phyloP scores from a whole-genome alignment of 2,888 invertebrate genomes.

The Dryobota labecula region DNA sequence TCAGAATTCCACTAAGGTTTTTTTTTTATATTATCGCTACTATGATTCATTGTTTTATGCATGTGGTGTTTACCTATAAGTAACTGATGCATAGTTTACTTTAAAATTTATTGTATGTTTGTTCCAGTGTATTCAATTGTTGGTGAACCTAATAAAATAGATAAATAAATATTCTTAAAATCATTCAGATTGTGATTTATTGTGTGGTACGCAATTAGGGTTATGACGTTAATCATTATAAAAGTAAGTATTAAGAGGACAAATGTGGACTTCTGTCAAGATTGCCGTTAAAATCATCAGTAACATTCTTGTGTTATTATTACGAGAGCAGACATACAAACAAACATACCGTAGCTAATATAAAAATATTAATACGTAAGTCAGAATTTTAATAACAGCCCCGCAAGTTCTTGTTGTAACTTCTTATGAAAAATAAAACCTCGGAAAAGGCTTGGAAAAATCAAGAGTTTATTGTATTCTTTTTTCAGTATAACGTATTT shows the following conservation, averaged over 20 bases:
- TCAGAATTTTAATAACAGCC: slow-evolving; percentile 22
- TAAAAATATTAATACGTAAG: neutral
- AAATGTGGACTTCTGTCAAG: neutral
- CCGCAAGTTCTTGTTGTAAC: slow-evolving; percentile 25
- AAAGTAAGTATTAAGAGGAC: neutral
- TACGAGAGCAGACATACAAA: neutral
- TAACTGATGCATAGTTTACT: too few species aligned
- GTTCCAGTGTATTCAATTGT: too few species aligned
- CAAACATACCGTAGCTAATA: neutral
- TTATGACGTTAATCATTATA: neutral
- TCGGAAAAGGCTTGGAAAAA: neutral
- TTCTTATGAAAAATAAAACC: slow-evolving; percentile 24
- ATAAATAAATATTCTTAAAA: too few species aligned
- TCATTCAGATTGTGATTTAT: too few species aligned
- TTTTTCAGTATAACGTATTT: neutral
- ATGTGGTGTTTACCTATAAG: too few species aligned
- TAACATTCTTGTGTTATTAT: neutral
- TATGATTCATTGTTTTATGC: too few species aligned
- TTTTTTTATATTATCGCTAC: too few species aligned
- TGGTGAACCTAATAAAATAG: too few species aligned
- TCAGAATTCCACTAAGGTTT: too few species aligned
- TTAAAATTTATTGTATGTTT: too few species aligned
- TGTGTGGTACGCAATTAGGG: too few species aligned
- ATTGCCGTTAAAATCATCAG: neutral
- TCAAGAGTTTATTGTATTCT: neutral